Percentiles rank a stretch among this genome's conserved stretches.
These are phyloP conservation scores for Lasiommata megera DNA, from an alignment of 2,888 invertebrate species.

Conservation along the genomic window DNA sequence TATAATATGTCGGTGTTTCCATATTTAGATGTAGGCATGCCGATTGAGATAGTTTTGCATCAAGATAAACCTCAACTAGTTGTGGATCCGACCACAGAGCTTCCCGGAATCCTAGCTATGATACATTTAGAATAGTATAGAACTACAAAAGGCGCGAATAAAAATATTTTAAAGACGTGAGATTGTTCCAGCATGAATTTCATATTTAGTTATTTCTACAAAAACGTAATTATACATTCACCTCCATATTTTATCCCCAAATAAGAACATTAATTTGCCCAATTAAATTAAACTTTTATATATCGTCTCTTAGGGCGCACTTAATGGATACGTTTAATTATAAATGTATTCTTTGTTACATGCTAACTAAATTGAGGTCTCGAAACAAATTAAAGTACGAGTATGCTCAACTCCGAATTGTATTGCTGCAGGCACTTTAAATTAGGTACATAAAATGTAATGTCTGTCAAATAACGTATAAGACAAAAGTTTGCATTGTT, in stretches of 20 bases:
- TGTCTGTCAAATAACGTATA: conserved; percentile 8
- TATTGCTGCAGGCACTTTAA: not conserved
- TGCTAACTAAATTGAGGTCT: conserved; percentile 4
- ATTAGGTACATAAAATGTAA: not conserved
- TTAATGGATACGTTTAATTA: conserved; percentile 16
- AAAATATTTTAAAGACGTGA: conserved; percentile 3
- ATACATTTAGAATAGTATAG: not conserved
- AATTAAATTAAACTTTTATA: conserved; percentile 8
- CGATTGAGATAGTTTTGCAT: conserved; percentile 16
- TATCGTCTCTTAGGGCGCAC: not conserved
- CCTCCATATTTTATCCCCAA: conserved; percentile 8
- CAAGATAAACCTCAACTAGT: conserved; percentile 18
- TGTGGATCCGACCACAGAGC: conserved; percentile 7
- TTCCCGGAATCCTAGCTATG: conserved; percentile 16
- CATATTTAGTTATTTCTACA: not conserved
- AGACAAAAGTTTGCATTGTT: conserved; percentile 21
- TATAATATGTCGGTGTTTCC: conserved; percentile 12
- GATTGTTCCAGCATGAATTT: not conserved
- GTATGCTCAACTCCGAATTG: not conserved
- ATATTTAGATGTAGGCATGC: conserved; percentile 15
- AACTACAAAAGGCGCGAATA: conserved; percentile 12
- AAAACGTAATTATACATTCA: not conserved
- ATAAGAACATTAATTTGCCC: conserved; percentile 18
- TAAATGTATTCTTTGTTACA: not conserved
- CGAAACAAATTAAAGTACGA: conserved; percentile 3